Conservation (phyloP, 2,113 vertebrate genomes). For the Ardeotis arabs region DNA sequence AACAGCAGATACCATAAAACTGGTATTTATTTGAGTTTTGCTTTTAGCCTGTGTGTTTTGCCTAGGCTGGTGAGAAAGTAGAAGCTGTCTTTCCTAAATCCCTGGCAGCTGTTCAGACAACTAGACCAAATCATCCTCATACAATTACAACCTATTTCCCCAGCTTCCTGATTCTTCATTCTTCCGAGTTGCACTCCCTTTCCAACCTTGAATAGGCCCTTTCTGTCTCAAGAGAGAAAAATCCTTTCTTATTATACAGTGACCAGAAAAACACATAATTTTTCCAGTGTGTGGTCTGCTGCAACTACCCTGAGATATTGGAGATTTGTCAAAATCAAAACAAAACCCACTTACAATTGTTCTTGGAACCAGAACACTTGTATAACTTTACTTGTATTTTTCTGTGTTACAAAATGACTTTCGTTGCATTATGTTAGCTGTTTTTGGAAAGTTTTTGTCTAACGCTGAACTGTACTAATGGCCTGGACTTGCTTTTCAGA, state of each 20-base stretch:
- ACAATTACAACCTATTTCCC: conserved; percentile 11
- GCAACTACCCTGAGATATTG: conserved; percentile 54
- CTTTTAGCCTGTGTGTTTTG: background rate
- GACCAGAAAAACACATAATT: conserved; percentile 50
- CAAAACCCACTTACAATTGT: conserved; percentile 68
- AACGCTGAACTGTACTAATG: conserved; percentile 59
- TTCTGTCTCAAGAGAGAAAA: conserved; percentile 46
- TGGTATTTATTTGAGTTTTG: background rate
- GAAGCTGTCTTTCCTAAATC: background rate
- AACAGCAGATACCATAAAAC: background rate
- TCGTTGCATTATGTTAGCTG: conserved; percentile 27
- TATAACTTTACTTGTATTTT: conserved; percentile 59
- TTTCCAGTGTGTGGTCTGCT: conserved; percentile 68
- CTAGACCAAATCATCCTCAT: background rate
- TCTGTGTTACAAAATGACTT: conserved; percentile 54
- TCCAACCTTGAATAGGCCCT: conserved; percentile 39
- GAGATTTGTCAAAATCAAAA: conserved; percentile 65
- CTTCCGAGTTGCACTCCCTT: background rate
- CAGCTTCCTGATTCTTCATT: conserved; percentile 38
- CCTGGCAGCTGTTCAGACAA: conserved; percentile 32
- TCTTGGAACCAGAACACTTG: conserved; percentile 64
- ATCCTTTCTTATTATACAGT: conserved; percentile 45
- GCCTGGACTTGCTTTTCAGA: conserved; percentile 75
- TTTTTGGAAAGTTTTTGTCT: conserved; percentile 60
- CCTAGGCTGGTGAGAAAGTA: background rate